Percentiles rank a stretch among this genome's conserved stretches.
Evolutionary conservation across 2,113 vertebrate species (phyloP).

Genomic region (Cyprinodon brontotheroides): DNA sequence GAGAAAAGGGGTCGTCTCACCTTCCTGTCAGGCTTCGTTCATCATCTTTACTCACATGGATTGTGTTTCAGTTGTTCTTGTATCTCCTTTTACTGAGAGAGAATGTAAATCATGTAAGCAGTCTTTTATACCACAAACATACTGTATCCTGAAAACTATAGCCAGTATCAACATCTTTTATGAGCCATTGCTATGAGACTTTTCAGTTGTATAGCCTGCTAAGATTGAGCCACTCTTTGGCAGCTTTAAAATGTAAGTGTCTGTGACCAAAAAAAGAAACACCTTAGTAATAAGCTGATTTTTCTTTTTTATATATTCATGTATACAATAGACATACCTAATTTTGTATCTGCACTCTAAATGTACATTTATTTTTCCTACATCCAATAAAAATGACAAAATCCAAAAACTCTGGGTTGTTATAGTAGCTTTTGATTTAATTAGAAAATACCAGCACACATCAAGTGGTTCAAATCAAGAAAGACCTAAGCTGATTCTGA

Average conservation of each 20-base stretch:
- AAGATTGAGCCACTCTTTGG: conserved; percentile 60
- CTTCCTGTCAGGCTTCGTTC: conserved; percentile 12
- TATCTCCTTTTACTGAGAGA: conserved; percentile 47
- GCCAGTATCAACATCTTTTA: neutral
- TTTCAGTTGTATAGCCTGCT: conserved; percentile 34
- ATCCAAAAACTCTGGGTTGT: conserved; percentile 9
- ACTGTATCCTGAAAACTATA: conserved; percentile 13
- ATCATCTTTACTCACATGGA: conserved; percentile 26
- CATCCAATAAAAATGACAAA: conserved; percentile 49
- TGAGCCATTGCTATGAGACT: conserved; percentile 22
- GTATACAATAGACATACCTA: conserved; percentile 30
- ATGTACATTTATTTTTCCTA: conserved; percentile 13
- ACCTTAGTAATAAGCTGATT: conserved; percentile 8
- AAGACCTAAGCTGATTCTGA: neutral
- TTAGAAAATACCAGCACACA: neutral
- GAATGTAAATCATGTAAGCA: conserved; percentile 30
- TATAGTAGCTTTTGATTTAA: neutral
- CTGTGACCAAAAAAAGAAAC: neutral
- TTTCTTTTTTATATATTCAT: conserved; percentile 11
- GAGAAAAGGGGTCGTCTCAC: conserved; percentile 16
- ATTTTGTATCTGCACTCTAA: conserved; percentile 54
- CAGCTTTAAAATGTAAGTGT: conserved; percentile 58
- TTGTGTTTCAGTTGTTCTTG: conserved; percentile 27
- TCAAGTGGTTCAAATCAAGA: conserved; percentile 2
- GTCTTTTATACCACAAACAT: conserved; percentile 13